Conservation (phyloP, 2,113 vertebrate genomes). For the Casuarius casuarius region DNA sequence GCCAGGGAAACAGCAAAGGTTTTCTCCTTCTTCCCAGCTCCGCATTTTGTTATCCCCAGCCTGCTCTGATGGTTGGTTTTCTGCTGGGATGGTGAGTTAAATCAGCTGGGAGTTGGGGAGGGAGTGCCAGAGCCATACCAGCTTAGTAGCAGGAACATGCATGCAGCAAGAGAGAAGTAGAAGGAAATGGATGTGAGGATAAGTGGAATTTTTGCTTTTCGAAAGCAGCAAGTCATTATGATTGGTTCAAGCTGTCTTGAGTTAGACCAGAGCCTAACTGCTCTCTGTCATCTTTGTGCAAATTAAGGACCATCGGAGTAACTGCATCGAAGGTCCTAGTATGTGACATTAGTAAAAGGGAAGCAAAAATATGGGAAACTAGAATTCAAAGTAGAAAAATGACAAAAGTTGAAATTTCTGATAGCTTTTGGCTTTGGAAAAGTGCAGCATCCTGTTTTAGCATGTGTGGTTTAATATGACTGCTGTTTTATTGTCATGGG, state of each 20-base stretch:
- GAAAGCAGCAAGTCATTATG: not conserved
- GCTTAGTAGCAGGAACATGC: not conserved
- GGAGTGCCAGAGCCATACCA: not conserved
- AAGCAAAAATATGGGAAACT: not conserved
- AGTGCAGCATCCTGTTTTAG: not conserved
- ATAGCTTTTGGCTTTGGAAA: not conserved
- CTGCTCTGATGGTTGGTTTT: not conserved
- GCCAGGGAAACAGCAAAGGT: not conserved
- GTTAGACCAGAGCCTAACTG: not conserved
- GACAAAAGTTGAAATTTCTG: not conserved
- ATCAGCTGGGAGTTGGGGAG: not conserved
- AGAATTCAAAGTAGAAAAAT: not conserved
- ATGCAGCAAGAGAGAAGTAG: not conserved
- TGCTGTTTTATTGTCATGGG: not conserved
- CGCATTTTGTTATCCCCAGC: fast-evolving
- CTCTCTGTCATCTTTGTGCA: not conserved
- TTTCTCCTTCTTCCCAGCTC: not conserved
- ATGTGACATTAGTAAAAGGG: not conserved
- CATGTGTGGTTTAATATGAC: not conserved
- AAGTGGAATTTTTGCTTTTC: not conserved
- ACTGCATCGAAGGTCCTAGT: not conserved
- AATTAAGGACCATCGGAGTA: not conserved
- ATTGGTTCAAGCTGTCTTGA: not conserved
- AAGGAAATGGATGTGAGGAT: not conserved
- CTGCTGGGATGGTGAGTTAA: not conserved